Conservation (phyloP, 1,140 invertebrate genomes). For the Hylaeus volcanicus region DNA sequence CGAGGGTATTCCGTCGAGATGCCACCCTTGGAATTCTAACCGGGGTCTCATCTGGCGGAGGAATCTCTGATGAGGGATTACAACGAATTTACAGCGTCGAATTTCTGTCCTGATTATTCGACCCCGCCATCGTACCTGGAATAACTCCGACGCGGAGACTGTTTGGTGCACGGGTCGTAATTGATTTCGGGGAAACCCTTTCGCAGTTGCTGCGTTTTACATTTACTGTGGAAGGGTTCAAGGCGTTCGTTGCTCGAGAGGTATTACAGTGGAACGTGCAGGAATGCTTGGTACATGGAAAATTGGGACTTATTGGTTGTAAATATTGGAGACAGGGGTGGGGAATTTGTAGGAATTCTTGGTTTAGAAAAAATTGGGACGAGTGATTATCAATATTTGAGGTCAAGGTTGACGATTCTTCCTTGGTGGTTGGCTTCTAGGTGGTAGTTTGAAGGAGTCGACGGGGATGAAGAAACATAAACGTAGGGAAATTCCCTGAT, state of each 20-base stretch:
- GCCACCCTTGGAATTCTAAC: slow-evolving; percentile 42
- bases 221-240: background rate
- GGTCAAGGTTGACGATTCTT: too few relatives aligned
- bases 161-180: slow-evolving; percentile 19
- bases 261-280: background rate
- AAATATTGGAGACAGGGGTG: too few relatives aligned
- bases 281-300: too few relatives aligned
- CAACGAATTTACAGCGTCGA: slow-evolving; percentile 56
- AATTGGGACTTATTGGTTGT: too few relatives aligned
- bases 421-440: too few relatives aligned
- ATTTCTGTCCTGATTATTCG: slow-evolving; percentile 54
- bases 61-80: slow-evolving; percentile 65
- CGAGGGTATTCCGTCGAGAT: slow-evolving; percentile 37
- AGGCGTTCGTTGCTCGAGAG: background rate
- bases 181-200: slow-evolving; percentile 48
- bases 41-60: slow-evolving; percentile 55
- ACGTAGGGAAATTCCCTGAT: too few relatives aligned
- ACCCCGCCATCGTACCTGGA: slow-evolving; percentile 8
- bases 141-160: slow-evolving; percentile 16
- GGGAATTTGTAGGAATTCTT: too few relatives aligned
- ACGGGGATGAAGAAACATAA: too few relatives aligned
- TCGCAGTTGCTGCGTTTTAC: background rate
- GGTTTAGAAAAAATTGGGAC: too few relatives aligned
- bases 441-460: too few relatives aligned
- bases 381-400: too few relatives aligned